phyloP scores from a whole-genome alignment of 2,888 invertebrate species.

The Leptopterna dolabrata region DNA sequence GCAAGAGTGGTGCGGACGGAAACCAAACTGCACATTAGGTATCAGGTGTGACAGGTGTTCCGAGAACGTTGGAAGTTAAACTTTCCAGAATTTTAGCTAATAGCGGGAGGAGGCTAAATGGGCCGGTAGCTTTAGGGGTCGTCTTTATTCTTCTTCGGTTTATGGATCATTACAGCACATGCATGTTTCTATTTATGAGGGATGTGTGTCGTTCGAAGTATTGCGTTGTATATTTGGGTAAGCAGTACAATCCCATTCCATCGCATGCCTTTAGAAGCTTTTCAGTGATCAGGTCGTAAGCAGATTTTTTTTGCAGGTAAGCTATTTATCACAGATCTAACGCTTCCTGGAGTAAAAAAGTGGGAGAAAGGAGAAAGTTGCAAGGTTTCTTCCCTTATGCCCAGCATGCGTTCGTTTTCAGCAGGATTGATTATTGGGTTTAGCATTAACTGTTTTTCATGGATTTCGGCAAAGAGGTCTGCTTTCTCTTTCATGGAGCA shows the following conservation, averaged over 20 bases:
- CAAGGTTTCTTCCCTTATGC: not conserved
- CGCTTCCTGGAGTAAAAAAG: not conserved
- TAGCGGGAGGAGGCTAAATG: not conserved
- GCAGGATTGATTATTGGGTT: not conserved
- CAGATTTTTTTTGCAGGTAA: not conserved
- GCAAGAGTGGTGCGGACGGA: not conserved
- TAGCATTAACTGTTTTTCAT: not conserved
- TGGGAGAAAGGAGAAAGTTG: not conserved
- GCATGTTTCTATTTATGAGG: constrained; percentile 34
- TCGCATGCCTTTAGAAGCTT: not conserved
- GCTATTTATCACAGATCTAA: not conserved
- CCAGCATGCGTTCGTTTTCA: not conserved
- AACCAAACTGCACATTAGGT: not conserved
- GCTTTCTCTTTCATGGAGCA: not conserved
- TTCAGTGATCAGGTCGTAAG: not conserved
- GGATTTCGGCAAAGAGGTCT: not conserved
- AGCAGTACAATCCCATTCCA: not conserved
- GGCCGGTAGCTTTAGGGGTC: not conserved
- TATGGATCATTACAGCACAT: not conserved
- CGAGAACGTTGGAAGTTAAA: not conserved
- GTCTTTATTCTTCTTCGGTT: not conserved
- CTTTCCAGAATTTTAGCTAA: not conserved
- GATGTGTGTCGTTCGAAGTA: constrained; percentile 5
- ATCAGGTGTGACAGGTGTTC: not conserved
- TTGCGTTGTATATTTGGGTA: constrained; percentile 16